Evolutionary conservation across 2,888 invertebrate genomes (phyloP).

Genomic region (Lymantria dispar): DNA sequence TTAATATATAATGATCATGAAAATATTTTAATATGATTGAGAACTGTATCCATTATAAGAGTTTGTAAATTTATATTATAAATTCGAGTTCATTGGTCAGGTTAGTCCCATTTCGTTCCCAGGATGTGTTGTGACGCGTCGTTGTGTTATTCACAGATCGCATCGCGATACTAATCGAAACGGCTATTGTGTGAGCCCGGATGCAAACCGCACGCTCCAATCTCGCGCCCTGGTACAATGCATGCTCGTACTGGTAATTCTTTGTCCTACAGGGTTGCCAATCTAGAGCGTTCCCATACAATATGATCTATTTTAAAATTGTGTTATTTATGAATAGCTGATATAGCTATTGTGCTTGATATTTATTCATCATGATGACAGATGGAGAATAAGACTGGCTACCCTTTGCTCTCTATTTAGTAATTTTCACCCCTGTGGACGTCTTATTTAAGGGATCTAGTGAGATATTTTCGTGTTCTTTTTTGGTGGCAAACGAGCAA

Average conservation of each 20-base stretch:
- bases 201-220: constrained; percentile 66
- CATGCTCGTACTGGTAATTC: constrained; percentile 25
- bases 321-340: not conserved
- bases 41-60: too few relatives aligned
- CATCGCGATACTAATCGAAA: constrained; percentile 64
- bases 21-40: too few relatives aligned
- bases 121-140: constrained; percentile 43
- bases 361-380: too few relatives aligned
- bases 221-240: constrained; percentile 57
- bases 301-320: constrained; percentile 20
- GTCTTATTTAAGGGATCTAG: too few relatives aligned
- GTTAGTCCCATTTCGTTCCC: constrained; percentile 28
- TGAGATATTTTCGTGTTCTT: too few relatives aligned
- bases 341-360: too few relatives aligned
- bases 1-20: too few relatives aligned
- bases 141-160: constrained; percentile 44
- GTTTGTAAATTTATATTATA: not conserved
- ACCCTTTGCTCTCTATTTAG: too few relatives aligned
- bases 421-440: too few relatives aligned
- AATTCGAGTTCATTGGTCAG: constrained; percentile 26
- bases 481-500: too few relatives aligned
- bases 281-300: constrained; percentile 15
- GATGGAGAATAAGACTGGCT: too few relatives aligned
- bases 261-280: constrained; percentile 38
- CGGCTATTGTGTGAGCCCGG: constrained; percentile 60